Percentiles rank a stretch among this genome's conserved stretches.
Evolutionary conservation across 2,888 invertebrate genomes (phyloP).

Genomic region (Lasioglossum pauxillum): DNA sequence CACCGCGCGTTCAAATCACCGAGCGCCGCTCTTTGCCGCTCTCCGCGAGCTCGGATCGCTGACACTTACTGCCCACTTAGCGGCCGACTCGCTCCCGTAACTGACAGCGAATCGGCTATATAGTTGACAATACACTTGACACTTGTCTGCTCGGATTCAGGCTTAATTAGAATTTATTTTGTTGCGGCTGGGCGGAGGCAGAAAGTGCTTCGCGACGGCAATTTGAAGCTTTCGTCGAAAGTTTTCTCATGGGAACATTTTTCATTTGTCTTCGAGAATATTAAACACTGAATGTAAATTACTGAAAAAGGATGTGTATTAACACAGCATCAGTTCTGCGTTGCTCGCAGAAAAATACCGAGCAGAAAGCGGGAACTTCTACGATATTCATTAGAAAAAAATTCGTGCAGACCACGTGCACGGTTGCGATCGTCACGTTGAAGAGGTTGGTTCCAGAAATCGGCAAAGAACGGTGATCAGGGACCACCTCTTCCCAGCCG

Average conservation of each 20-base stretch:
- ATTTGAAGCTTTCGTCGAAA: neutral
- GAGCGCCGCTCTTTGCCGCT: neutral
- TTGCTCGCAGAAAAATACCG: neutral
- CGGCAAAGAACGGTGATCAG: conserved; percentile 17
- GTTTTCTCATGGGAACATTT: too few relatives aligned
- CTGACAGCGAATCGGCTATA: neutral
- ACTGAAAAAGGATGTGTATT: too few relatives aligned
- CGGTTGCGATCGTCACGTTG: neutral
- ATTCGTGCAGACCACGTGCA: neutral
- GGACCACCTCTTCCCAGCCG: neutral
- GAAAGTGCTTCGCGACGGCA: neutral
- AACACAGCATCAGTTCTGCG: too few relatives aligned
- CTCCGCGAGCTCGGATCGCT: neutral
- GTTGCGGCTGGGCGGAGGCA: neutral
- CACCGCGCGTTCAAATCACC: conserved; percentile 3
- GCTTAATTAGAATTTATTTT: neutral
- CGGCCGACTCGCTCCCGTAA: neutral
- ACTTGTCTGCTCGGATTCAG: neutral
- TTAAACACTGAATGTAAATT: too few relatives aligned
- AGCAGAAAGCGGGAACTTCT: neutral
- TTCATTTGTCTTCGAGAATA: too few relatives aligned
- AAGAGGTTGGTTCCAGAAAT: conserved; percentile 5
- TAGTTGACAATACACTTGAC: conserved; percentile 2
- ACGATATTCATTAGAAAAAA: neutral
- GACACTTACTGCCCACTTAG: conserved; percentile 14